A percentile compares a stretch with the other conserved stretches of the same genome.
Evolutionary conservation across 2,888 invertebrate species (phyloP).

Genomic region (Diadegma fenestrale): DNA sequence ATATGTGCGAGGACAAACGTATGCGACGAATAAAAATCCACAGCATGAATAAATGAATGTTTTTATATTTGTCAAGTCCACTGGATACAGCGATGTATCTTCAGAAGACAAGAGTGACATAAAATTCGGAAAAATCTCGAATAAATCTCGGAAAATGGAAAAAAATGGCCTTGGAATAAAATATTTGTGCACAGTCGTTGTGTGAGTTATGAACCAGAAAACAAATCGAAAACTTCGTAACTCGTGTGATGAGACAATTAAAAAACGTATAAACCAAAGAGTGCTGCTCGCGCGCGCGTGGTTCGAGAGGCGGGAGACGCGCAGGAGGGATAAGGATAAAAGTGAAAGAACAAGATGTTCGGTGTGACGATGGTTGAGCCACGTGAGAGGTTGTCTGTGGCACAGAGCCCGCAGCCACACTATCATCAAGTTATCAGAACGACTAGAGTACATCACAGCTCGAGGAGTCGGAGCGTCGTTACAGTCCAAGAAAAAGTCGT

Average conservation of each 20-base stretch:
- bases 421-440: conserved; percentile 82
- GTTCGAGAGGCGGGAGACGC: neutral
- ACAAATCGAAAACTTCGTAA: conserved; percentile 3
- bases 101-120: conserved; percentile 64
- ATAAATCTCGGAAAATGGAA: neutral
- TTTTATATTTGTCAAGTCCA: conserved; percentile 72
- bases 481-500: conserved; percentile 84
- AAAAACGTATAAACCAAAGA: conserved; percentile 19
- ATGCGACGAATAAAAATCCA: neutral
- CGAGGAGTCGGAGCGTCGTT: conserved; percentile 80
- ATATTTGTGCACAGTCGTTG: conserved; percentile 13
- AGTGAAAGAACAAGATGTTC: conserved; percentile 73
- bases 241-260: conserved; percentile 32
- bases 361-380: conserved; percentile 81
- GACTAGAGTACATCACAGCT: conserved; percentile 82
- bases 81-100: conserved; percentile 77
- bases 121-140: conserved; percentile 66
- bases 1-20: neutral
- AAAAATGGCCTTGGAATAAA: neutral
- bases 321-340: conserved; percentile 52
- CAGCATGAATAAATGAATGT: neutral
- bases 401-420: conserved; percentile 75
- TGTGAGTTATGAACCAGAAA: neutral
- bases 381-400: conserved; percentile 77
- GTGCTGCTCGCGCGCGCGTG: conserved; percentile 33